Percentiles rank a stretch among this genome's conserved stretches.
phyloP scores from a whole-genome alignment of 2,113 vertebrate genomes.

The Cacatua alba region DNA sequence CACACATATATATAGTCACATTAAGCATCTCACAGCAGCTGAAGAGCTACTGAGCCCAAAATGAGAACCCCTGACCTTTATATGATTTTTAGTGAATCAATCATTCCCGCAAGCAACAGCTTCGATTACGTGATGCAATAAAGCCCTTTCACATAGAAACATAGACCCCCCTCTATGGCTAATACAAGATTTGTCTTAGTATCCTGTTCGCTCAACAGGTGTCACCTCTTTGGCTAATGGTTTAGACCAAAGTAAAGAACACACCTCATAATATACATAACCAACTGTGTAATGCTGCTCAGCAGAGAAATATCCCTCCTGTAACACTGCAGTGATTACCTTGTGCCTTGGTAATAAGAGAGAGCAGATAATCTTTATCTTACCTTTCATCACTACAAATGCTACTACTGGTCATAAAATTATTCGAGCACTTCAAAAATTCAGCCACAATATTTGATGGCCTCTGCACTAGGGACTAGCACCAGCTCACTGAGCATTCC shows the following conservation, averaged over 20 bases:
- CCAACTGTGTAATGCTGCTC: conserved; percentile 47
- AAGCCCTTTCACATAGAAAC: neutral
- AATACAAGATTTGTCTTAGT: neutral
- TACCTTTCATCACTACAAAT: conserved; percentile 53
- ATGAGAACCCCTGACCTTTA: neutral
- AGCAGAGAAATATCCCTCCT: neutral
- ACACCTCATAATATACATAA: conserved; percentile 59
- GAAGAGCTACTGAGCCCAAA: neutral
- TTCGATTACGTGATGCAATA: neutral
- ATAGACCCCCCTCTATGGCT: neutral
- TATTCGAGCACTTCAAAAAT: conserved; percentile 44
- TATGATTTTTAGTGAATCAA: neutral
- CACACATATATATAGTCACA: neutral
- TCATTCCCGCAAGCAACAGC: neutral
- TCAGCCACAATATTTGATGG: conserved; percentile 42
- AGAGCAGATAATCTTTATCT: conserved; percentile 43
- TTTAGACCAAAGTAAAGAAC: conserved; percentile 20
- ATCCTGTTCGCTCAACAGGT: neutral
- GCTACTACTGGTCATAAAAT: conserved; percentile 52
- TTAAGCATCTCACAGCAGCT: neutral
- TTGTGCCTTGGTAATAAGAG: conserved; percentile 2
- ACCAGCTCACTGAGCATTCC: neutral
- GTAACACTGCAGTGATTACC: conserved; percentile 22
- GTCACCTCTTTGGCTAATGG: conserved; percentile 48
- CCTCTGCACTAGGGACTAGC: neutral